Percentiles rank a stretch among this genome's conserved stretches.
These are phyloP conservation scores for Campoletis raptor DNA, from an alignment of 2,888 invertebrate species.

Conservation along the genomic window DNA sequence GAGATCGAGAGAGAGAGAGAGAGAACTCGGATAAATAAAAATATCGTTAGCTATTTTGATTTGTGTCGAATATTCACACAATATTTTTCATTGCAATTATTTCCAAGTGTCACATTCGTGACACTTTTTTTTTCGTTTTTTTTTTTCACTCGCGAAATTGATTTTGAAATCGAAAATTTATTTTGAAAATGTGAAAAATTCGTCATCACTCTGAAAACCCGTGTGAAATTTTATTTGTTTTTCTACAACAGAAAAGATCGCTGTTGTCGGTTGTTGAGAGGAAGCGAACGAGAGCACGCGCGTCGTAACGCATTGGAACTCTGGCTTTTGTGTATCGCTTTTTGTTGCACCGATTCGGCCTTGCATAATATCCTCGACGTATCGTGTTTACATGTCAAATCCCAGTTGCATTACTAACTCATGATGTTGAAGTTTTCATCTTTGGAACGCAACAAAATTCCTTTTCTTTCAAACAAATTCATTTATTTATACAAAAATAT, in stretches of 20 bases:
- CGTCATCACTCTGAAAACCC: background rate
- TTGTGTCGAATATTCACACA: no score
- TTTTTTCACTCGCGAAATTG: no score
- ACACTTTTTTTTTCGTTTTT: no score
- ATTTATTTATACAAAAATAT: no score
- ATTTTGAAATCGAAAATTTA: background rate
- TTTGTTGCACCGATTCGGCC: slow-evolving; percentile 56
- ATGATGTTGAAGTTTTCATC: background rate
- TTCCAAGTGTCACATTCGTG: no score
- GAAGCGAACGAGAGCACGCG: background rate
- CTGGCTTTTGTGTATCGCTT: slow-evolving; percentile 37
- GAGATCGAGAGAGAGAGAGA: no score
- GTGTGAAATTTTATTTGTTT: background rate
- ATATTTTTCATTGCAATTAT: no score
- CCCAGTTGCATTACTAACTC: slow-evolving; percentile 18
- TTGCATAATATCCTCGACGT: slow-evolving; percentile 46
- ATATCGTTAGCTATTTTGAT: no score
- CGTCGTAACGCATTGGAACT: background rate
- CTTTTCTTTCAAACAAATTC: background rate
- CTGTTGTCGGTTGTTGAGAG: background rate
- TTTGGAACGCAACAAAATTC: background rate
- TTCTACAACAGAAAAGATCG: background rate
- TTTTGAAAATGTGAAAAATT: background rate
- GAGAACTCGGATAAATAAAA: no score
- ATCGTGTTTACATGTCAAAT: slow-evolving; percentile 19